These are phyloP conservation scores for Sinonovacula constricta DNA, from an alignment of 1,140 invertebrate species.

Conservation along the genomic window DNA sequence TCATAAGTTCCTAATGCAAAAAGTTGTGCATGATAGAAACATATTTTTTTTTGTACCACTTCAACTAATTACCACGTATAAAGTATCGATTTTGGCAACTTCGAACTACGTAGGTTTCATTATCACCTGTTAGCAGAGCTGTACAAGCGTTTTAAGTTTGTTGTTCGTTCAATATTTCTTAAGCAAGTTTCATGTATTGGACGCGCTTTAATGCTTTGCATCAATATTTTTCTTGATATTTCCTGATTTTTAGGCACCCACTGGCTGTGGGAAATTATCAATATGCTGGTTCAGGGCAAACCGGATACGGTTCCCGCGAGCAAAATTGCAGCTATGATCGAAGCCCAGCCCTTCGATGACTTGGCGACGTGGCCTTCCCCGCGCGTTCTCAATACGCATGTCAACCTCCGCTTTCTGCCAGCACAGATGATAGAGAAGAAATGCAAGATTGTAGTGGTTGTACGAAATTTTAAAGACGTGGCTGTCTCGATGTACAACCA, in stretches of 20 bases:
- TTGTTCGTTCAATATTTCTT: too few species aligned
- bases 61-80: too few species aligned
- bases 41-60: too few species aligned
- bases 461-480: constrained; percentile 55
- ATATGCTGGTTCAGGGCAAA: constrained; percentile 34
- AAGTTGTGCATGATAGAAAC: too few species aligned
- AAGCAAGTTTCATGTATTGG: too few species aligned
- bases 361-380: constrained; percentile 19
- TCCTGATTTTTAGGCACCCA: constrained; percentile 53
- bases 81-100: too few species aligned
- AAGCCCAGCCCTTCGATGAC: not conserved
- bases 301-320: constrained; percentile 17
- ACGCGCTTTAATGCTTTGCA: too few species aligned
- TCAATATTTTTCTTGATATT: too few species aligned
- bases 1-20: too few species aligned
- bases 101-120: too few species aligned
- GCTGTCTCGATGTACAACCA: constrained; percentile 53
- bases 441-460: constrained; percentile 47
- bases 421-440: constrained; percentile 28
- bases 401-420: constrained; percentile 27
- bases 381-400: constrained; percentile 48
- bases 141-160: too few species aligned
- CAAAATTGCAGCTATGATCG: constrained; percentile 8
- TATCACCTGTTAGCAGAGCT: too few species aligned
- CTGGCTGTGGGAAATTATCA: constrained; percentile 50